Evolutionary conservation across 2,888 invertebrate species (phyloP).

Genomic region (Clostera curtula): DNA sequence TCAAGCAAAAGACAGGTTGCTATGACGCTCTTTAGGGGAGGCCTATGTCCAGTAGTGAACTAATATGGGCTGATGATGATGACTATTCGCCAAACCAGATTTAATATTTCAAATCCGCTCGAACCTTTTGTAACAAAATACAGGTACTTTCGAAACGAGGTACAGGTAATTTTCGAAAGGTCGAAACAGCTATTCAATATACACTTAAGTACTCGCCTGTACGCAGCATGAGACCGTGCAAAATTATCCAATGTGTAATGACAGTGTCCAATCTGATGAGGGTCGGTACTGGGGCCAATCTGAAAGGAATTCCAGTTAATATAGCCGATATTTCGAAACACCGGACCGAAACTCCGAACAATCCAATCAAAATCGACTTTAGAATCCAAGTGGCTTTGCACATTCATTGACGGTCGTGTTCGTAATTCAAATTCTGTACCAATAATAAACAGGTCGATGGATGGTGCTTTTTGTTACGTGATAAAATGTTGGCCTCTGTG

Average conservation of each 20-base stretch:
- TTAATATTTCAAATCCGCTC: neutral
- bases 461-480: neutral
- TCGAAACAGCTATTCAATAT: slow-evolving; percentile 3
- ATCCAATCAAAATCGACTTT: slow-evolving; percentile 10
- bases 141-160: too few relatives aligned
- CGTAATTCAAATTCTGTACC: neutral
- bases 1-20: too few relatives aligned
- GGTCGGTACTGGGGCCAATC: slow-evolving; percentile 50
- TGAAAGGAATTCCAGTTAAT: slow-evolving; percentile 60
- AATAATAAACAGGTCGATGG: slow-evolving; percentile 14
- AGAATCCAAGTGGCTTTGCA: slow-evolving; percentile 5
- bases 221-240: slow-evolving; percentile 36
- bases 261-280: slow-evolving; percentile 60
- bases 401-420: slow-evolving; percentile 15
- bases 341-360: slow-evolving; percentile 26
- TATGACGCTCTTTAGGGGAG: too few relatives aligned
- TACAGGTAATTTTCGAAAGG: neutral
- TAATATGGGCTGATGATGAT: too few relatives aligned
- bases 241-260: slow-evolving; percentile 61
- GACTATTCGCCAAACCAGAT: too few relatives aligned
- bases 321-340: slow-evolving; percentile 45
- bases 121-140: too few relatives aligned
- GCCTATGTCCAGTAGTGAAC: too few relatives aligned
- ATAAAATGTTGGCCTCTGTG: slow-evolving; percentile 3
- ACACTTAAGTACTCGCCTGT: slow-evolving; percentile 22